Percentiles rank a stretch among this genome's conserved stretches.
Evolutionary conservation across 2,797 vertebrate genomes (phyloP).

Genomic region (Argentina silus): DNA sequence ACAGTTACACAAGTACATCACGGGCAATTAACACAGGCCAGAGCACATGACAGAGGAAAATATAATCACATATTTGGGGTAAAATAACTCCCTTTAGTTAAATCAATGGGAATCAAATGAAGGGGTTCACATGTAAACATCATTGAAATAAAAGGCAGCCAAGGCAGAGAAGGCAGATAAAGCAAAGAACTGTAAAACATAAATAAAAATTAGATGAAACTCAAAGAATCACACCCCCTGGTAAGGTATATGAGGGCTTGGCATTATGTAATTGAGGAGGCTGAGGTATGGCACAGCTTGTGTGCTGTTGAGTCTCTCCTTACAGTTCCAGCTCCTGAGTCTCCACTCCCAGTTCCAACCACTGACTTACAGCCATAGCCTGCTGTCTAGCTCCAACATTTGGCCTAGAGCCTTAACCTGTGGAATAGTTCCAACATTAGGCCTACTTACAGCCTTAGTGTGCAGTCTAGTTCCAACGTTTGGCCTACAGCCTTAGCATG

Average conservation of each 20-base stretch:
- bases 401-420: neutral
- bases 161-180: slow-evolving; percentile 49
- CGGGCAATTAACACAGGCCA: slow-evolving; percentile 50
- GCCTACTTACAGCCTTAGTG: no score
- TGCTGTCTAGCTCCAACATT: neutral
- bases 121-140: slow-evolving; percentile 16
- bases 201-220: slow-evolving; percentile 45
- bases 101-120: slow-evolving; percentile 19
- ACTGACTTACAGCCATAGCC: neutral
- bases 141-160: slow-evolving; percentile 32
- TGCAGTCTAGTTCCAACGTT: no score
- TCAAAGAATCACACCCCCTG: slow-evolving; percentile 20
- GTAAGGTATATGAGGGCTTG: slow-evolving; percentile 16
- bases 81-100: slow-evolving; percentile 34
- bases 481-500: no score
- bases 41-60: slow-evolving; percentile 32
- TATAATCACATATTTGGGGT: slow-evolving; percentile 40
- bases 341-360: neutral
- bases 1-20: neutral
- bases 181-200: slow-evolving; percentile 47
- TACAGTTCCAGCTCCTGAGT: neutral
- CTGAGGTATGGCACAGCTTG: slow-evolving; percentile 10
- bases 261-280: slow-evolving; percentile 27
- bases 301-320: neutral
- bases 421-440: neutral